Evolutionary conservation across 1,140 invertebrate genomes (phyloP).

Genomic region (Latrodectus geometricus): DNA sequence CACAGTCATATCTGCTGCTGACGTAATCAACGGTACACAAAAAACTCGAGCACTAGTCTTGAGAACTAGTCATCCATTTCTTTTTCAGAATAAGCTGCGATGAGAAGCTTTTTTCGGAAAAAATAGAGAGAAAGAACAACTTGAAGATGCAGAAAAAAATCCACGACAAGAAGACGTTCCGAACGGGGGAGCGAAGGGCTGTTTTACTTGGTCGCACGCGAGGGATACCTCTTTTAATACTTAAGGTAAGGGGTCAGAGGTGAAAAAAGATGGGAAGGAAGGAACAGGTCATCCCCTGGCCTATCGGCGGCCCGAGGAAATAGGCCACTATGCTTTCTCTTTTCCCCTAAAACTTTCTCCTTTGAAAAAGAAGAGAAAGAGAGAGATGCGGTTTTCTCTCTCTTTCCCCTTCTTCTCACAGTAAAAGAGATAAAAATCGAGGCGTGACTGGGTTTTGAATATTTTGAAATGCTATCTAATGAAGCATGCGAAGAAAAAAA

Average conservation of each 20-base stretch:
- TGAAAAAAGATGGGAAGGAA: constrained; percentile 31
- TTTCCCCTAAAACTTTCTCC: constrained; percentile 40
- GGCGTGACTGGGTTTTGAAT: background rate
- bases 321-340: constrained; percentile 45
- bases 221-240: constrained; percentile 52
- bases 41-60: background rate
- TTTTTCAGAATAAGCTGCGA: background rate
- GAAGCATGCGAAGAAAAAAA: too few species aligned
- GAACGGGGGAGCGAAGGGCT: constrained; percentile 8
- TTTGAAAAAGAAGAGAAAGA: background rate
- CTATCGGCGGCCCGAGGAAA: constrained; percentile 46
- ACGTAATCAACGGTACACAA: too few species aligned
- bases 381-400: constrained; percentile 32
- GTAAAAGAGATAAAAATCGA: background rate
- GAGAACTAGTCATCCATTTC: constrained; percentile 40
- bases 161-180: constrained; percentile 13
- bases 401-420: background rate
- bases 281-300: constrained; percentile 49
- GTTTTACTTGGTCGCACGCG: constrained; percentile 50
- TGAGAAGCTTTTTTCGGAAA: background rate
- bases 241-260: constrained; percentile 59
- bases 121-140: constrained; percentile 10
- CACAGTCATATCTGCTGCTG: too few species aligned
- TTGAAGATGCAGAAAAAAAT: constrained; percentile 9
- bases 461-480: background rate